Percentiles rank a stretch among this genome's conserved stretches.
Conservation (phyloP, 2,888 invertebrate genomes). For the Mesopsocus fuscifrons region DNA sequence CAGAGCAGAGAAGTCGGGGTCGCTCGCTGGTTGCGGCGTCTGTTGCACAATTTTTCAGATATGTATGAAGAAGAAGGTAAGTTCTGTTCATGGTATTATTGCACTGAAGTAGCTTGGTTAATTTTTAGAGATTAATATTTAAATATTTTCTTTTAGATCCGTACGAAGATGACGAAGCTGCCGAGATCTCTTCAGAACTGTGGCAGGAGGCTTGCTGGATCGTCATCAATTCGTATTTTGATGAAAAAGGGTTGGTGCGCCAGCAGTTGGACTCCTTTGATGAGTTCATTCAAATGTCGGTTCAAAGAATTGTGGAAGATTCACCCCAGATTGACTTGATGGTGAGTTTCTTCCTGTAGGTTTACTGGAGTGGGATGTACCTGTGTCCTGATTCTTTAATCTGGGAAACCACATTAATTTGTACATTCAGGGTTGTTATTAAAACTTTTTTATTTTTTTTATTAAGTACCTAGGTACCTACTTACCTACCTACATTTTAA, state of each 20-base stretch:
- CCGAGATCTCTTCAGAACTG: conserved; percentile 91
- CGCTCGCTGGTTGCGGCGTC: no score
- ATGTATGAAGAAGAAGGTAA: not conserved
- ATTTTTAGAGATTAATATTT: no score
- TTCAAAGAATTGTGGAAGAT: conserved; percentile 97
- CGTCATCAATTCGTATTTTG: conserved; percentile 98
- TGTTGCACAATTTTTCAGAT: no score
- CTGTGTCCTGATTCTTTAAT: no score
- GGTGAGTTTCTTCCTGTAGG: conserved; percentile 5
- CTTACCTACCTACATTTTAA: no score
- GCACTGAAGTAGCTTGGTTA: no score
- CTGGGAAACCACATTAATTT: no score
- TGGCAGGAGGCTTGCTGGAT: conserved; percentile 99
- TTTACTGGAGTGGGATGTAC: not conserved
- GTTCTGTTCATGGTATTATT: no score
- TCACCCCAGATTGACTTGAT: conserved; percentile 92
- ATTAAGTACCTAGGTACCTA: no score
- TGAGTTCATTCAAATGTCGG: conserved; percentile 99
- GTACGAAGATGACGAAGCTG: conserved; percentile 61
- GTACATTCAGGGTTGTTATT: no score
- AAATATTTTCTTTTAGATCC: conserved; percentile 21
- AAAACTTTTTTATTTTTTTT: no score
- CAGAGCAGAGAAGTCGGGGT: no score
- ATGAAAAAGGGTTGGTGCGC: conserved; percentile 97
- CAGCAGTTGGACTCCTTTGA: conserved; percentile 99